A percentile compares a stretch with the other conserved stretches of the same genome.
Conservation (phyloP, 2,113 vertebrate species). For the Cariama cristata region DNA sequence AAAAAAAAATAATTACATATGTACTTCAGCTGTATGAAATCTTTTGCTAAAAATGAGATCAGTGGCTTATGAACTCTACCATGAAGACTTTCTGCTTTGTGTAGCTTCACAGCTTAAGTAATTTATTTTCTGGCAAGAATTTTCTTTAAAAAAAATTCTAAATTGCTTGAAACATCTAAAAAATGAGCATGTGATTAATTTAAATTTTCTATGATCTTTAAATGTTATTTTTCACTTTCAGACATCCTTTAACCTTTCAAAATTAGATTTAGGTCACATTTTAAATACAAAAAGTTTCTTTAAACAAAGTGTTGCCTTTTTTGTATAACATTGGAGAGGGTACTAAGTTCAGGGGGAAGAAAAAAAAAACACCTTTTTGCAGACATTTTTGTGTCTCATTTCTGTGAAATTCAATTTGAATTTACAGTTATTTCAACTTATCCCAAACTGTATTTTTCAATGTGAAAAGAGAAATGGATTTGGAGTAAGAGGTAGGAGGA, state of each 20-base stretch:
- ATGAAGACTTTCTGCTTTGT: neutral
- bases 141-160: neutral
- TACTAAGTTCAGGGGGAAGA: neutral
- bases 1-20: neutral
- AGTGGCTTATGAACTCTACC: neutral
- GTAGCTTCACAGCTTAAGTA: neutral
- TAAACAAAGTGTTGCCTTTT: neutral
- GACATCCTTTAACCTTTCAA: neutral
- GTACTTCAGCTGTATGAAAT: neutral
- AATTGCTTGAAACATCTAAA: neutral
- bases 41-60: neutral
- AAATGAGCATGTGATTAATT: neutral
- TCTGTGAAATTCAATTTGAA: neutral
- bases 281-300: neutral
- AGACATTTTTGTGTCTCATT: neutral
- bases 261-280: neutral
- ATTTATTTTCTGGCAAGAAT: neutral
- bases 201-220: neutral
- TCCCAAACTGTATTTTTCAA: neutral
- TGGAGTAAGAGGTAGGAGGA: neutral
- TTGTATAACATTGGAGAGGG: neutral
- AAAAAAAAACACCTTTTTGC: neutral
- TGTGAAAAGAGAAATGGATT: neutral
- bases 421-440: neutral
- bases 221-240: neutral